Evolutionary conservation across 2,888 invertebrate species (phyloP), one percentile per base, ranked within the genome.

Genomic region (Temnothorax ravouxi): DNA sequence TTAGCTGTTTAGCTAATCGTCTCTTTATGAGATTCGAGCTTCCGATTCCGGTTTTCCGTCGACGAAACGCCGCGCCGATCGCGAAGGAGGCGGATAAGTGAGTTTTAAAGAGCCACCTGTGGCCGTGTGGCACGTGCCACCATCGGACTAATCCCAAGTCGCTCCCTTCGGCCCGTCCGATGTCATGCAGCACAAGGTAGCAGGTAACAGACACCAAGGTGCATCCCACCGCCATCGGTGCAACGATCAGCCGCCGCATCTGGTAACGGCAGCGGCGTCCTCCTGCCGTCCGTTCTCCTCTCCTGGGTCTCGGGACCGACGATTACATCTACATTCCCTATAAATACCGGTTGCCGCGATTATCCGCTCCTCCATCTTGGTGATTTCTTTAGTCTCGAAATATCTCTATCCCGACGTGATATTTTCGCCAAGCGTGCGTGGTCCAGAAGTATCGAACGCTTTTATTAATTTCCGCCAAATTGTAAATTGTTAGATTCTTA

Each of bases 101-200:
- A 91, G 90, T 91, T 91, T 92, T 90, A 92, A 92, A 91, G 92
- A 91, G 90, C 91, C 93, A 93, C 92, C 93, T 93, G 93, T 93
- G 89, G 91, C 87, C 87, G 74, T 34, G 88, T 86, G 93, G 94
- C 94, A 92, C 94, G 94, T 92, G 94, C 93, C 93, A 90, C 89
- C 90, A 89, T 90, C 86, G 83, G 83, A 84, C 91, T 92, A 92
- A 92, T 92, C 92, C 91, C 89, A 85, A 90, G 88, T 91, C 88
- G 89, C 90, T 91, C 90, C 90, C 90, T 91, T 91, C 88, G 87
- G 88, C 84, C 89, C 84, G 87, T 86, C 89, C 88, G 87, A 87
- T 91, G 84, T 89, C 89, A 67, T 86, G 82, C 85, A 86, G 87
- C 88, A 84, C 84, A 87, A 87, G 88, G 88, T 89, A 90, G 88